These are phyloP conservation scores for Apodemus sylvaticus DNA, from an alignment of 2,113 vertebrate species.

Conservation along the genomic window DNA sequence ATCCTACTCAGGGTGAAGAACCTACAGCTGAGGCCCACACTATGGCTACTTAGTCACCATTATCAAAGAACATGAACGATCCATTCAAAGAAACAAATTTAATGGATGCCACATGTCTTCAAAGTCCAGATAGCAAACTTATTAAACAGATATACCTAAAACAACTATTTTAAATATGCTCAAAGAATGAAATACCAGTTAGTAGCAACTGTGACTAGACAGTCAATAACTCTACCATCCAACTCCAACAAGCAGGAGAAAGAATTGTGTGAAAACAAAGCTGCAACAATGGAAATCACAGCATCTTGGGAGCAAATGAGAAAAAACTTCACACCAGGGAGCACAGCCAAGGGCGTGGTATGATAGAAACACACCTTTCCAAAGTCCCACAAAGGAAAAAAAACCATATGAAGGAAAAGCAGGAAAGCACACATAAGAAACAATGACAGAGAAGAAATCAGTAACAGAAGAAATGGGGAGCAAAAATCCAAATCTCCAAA, in stretches of 20 bases:
- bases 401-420: too few relatives aligned
- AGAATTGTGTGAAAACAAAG: background rate
- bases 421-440: background rate
- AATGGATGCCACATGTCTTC: background rate
- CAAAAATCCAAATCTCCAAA: background rate
- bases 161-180: background rate
- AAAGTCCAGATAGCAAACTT: background rate
- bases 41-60: background rate
- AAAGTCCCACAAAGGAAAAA: background rate
- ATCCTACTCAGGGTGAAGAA: background rate
- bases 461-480: slow-evolving; percentile 12
- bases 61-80: background rate
- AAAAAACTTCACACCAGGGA: background rate
- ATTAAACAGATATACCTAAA: background rate
- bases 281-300: background rate
- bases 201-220: background rate
- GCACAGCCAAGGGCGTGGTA: background rate
- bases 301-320: background rate
- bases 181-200: background rate
- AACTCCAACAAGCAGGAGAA: background rate
- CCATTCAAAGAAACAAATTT: background rate
- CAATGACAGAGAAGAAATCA: background rate
- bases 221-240: background rate
- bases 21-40: background rate
- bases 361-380: background rate